Conservation (phyloP, 2,113 vertebrate genomes). For the Narcine bancroftii region DNA sequence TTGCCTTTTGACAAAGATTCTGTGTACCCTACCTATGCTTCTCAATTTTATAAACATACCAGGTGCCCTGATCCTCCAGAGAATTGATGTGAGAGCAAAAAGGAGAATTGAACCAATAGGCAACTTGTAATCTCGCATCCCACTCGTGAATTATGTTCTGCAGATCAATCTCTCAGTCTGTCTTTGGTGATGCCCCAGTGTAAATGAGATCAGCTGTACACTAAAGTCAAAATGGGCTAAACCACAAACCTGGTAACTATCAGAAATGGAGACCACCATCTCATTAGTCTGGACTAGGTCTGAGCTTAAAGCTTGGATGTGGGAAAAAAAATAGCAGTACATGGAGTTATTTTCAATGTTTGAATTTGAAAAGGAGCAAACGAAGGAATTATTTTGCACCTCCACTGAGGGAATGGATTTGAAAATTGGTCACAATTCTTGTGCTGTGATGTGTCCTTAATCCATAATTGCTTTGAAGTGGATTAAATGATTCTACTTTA, state of each 20-base stretch:
- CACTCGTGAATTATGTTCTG: too few relatives aligned
- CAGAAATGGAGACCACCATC: background rate
- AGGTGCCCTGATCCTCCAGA: too few relatives aligned
- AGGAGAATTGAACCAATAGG: too few relatives aligned
- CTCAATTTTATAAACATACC: too few relatives aligned
- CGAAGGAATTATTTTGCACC: background rate
- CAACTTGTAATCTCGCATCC: too few relatives aligned
- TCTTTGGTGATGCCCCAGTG: too few relatives aligned
- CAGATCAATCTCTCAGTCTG: too few relatives aligned
- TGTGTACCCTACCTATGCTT: too few relatives aligned
- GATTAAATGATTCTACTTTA: background rate
- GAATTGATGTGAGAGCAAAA: too few relatives aligned
- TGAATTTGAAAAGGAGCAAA: background rate
- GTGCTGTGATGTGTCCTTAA: background rate
- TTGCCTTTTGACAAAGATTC: too few relatives aligned
- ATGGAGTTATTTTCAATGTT: background rate
- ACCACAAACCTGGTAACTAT: background rate
- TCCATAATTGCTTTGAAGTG: slow-evolving; percentile 15
- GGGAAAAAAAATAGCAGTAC: background rate
- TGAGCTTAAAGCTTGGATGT: background rate
- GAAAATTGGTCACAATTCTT: background rate
- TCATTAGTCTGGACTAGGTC: background rate
- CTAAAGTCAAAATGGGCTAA: too few relatives aligned
- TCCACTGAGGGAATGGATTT: background rate
- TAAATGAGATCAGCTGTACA: too few relatives aligned